phyloP scores from a whole-genome alignment of 2,888 invertebrate species.

The Euclidia mi region DNA sequence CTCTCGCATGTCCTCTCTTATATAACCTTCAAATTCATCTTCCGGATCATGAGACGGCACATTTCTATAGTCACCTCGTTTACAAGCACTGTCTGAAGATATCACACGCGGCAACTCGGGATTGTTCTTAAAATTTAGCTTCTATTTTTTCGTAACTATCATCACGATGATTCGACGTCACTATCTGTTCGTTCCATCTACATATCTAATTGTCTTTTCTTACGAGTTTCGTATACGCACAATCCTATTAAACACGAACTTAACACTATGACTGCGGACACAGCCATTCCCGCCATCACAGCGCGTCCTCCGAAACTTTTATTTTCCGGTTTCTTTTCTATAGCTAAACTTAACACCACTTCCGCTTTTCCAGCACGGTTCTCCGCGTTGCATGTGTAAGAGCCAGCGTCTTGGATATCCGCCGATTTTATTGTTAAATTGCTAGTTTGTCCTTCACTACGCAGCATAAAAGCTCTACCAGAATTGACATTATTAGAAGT shows the following conservation, averaged over 20 bases:
- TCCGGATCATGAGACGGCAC: slow-evolving; percentile 93
- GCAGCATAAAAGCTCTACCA: slow-evolving; percentile 91
- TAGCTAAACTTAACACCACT: slow-evolving; percentile 93
- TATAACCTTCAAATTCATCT: slow-evolving; percentile 88
- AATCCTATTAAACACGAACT: slow-evolving; percentile 92
- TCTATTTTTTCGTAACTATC: slow-evolving; percentile 95
- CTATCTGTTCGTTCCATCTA: slow-evolving; percentile 88
- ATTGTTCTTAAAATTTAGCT: slow-evolving; percentile 90
- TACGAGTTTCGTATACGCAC: slow-evolving; percentile 91
- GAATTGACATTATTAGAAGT: slow-evolving; percentile 78
- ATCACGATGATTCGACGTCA: slow-evolving; percentile 82
- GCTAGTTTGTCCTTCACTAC: slow-evolving; percentile 92
- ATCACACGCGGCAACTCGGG: slow-evolving; percentile 76
- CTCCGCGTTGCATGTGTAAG: slow-evolving; percentile 94
- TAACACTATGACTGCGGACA: slow-evolving; percentile 92
- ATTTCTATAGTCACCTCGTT: slow-evolving; percentile 93
- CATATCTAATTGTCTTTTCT: slow-evolving; percentile 89
- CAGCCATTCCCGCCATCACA: slow-evolving; percentile 92
- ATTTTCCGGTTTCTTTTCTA: slow-evolving; percentile 91
- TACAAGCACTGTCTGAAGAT: slow-evolving; percentile 79
- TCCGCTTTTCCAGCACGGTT: slow-evolving; percentile 95
- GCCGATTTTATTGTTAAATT: slow-evolving; percentile 93
- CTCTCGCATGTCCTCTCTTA: slow-evolving; percentile 71
- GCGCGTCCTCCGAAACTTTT: slow-evolving; percentile 90
- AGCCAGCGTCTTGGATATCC: slow-evolving; percentile 93